These are phyloP conservation scores for Heliangelus exortis DNA, from an alignment of 2,797 vertebrate species.

Conservation along the genomic window DNA sequence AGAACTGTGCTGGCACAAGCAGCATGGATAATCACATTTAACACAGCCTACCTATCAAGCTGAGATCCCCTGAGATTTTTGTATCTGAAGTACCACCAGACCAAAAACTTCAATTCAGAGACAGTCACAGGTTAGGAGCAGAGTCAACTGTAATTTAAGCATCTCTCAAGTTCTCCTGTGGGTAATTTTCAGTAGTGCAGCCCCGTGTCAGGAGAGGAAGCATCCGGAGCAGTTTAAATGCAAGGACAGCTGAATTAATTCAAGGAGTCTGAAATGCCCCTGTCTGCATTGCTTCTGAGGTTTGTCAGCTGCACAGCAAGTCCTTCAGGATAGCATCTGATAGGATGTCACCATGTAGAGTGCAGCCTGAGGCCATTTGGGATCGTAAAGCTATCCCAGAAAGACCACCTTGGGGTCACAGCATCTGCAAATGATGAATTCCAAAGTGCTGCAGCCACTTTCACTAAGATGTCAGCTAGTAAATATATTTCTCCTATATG, in stretches of 20 bases:
- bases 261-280: neutral
- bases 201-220: neutral
- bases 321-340: neutral
- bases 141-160: neutral
- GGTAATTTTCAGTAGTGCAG: neutral
- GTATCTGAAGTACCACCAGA: neutral
- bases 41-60: neutral
- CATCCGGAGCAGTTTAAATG: neutral
- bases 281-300: neutral
- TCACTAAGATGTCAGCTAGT: neutral
- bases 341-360: neutral
- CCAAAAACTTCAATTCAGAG: neutral
- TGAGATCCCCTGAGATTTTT: neutral
- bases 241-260: neutral
- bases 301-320: neutral
- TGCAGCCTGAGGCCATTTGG: neutral
- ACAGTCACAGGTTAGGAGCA: neutral
- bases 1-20: neutral
- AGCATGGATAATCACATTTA: neutral
- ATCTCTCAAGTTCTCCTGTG: neutral
- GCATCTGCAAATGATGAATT: neutral
- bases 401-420: neutral
- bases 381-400: neutral
- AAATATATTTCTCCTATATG: neutral
- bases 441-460: neutral